Base-by-base conservation (phyloP, 2,888 invertebrate species). In the Drosophila pseudotakahashii region DNA sequence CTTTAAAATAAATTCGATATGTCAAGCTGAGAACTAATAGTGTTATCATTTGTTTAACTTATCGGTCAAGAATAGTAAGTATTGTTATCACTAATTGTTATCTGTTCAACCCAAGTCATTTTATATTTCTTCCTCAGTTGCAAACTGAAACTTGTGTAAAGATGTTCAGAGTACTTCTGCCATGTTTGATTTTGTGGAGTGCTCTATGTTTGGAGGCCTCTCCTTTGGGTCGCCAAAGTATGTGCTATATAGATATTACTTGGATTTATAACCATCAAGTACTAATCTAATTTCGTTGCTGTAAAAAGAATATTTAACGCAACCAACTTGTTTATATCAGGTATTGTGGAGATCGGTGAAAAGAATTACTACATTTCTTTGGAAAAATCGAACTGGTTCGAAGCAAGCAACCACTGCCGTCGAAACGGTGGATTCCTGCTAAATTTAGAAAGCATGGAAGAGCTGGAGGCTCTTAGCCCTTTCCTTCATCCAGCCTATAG, bases 311-410 rank as follows among this genome's bases (percentile, higher is more conserved):
- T 19, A 6, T 2, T 6, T 26, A 3, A 34, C 9, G 10, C 3
- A 34, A 34, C 30, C 1, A 34, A 4, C 11, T 3, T 14, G 10
- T 47, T 14, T 26, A 14, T 10, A 5, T 13, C 16, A 57, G 57
- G 2, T 3, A 10, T 7, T 10, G 10, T 57, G 1, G 5, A 13
- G 13, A 9, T 57, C 14, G 16, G 7, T 16, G 26, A 4, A 57
- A 57, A 57, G 37, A 1, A 7, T 26, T 53, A 54, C 54, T 57
- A 54, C 26, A 57, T 57, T 53, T 57, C 57, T 0, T 16, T 26
- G 13, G 6, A 10, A 0, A 37, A 30, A 16, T 37, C 13, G 2
- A 57, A 57, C 36, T 57, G 57, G 57, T 57, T 57, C 3, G 26
- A 53, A 13, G 57, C 57, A 1, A 26, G 26, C 10, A 57, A 57